Base-by-base conservation (phyloP, 2,797 vertebrate genomes). In the Melanotaenia maccullochi region DNA sequence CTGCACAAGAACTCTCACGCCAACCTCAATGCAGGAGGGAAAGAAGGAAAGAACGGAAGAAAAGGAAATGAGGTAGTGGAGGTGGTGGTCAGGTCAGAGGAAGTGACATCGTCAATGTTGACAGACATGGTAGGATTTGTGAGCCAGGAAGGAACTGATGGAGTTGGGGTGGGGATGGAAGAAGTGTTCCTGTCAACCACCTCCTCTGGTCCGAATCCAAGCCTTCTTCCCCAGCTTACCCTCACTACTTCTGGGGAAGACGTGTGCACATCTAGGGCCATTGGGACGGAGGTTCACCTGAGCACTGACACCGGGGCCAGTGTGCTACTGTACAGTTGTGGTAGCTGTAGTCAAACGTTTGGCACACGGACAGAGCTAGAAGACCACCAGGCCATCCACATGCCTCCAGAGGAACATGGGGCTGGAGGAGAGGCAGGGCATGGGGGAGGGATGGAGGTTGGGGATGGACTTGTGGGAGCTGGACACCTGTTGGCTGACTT, bases 311-410 rank as follows among this genome's bases (percentile, higher is more conserved):
- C 93, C 0, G 94, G 93, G 14, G 93, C 95, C 0, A 95, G 95
- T 57, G 94, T 96, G 78, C 82, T 96, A 72, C 85, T 96, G 3
- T 96, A 94, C 89, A 95, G 94, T 85, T 97, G 97, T 9, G 94
- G 94, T 0, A 93, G 93, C 75, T 98, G 97, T 70, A 96, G 84
- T 71, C 91, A 97, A 76, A 96, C 95, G 14, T 97, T 98, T 63
- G 87, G 94, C 82, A 96, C 93, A 0, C 92, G 97, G 68, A 93
- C 93, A 9, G 93, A 96, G 56, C 93, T 98, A 22, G 87, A 96
- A 78, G 93, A 94, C 71, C 97, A 98, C 86, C 97, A 97, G 85
- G 70, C 90, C 61, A 68, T 93, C 32, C 96, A 96, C 72, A 78
- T 93, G 76, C 80, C 80, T 16, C 54, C 65, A 7, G 89, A 79